Evolutionary conservation across 2,888 invertebrate species (phyloP), one percentile per base, ranked within the genome.

Genomic region (Drosophila paramelanica): DNA sequence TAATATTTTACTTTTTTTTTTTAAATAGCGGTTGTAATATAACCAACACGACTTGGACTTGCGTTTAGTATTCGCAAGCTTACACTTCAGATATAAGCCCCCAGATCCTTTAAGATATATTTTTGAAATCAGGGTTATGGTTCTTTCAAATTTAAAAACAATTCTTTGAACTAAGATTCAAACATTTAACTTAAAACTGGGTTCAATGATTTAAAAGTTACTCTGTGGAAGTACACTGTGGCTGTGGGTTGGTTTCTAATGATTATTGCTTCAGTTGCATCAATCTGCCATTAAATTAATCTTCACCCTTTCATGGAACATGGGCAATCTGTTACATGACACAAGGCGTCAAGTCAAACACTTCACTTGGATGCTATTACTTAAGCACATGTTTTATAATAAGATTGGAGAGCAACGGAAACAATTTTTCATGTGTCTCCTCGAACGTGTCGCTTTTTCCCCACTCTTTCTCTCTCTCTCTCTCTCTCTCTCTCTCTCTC

Each of bases 371-470:
- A 56, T 81, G 88, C 83, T 80, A 89, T 82, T 82, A 89, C 84
- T 82, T 82, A 89, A 83, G 89, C 89, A 84, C 88, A 84, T 89
- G 89, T 88, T 85, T 89, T 89, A 81, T 84, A 84, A 89, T 84
- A 81, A 75, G 89, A 85, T 71, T 73, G 58, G 69, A 67, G 57
- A 52, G 51, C 51, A 59, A 70, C 61, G 62, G 36, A 67, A 81
- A 81, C 83, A 75, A 83, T 83, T 89, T 83, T 89, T 83, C 83
- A 83, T 83, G 67, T 87, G 88, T 67, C 75, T 53, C 57, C 70
- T 71, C 77, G 70, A 88, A 89, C 83, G 88, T 83, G 88, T 84
- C 89, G 83, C 71, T 60, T 38, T 8, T 39, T 20, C 20, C 11
- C 5, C 31, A 31, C 20, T 8, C 31, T 10, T 11, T 27, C n/a